phyloP scores from a whole-genome alignment of 2,888 invertebrate genomes.

The Agelastica alni region DNA sequence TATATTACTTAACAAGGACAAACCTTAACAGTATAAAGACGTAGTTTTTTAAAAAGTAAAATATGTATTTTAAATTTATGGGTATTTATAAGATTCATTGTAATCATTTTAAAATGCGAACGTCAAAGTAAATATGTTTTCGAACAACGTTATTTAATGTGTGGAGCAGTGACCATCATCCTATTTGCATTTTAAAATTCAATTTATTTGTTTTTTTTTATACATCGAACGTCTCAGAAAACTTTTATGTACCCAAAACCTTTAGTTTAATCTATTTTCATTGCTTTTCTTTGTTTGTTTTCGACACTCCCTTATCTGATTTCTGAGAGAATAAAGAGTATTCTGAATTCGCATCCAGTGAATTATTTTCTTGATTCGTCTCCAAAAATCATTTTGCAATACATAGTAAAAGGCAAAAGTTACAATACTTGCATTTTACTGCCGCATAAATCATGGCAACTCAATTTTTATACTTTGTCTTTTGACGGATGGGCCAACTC shows the following conservation, averaged over 20 bases:
- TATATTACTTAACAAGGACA: no score
- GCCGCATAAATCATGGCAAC: slow-evolving; percentile 42
- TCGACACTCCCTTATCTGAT: slow-evolving; percentile 14
- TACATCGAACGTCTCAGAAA: not conserved
- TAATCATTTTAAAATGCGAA: no score
- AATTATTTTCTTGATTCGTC: slow-evolving; percentile 16
- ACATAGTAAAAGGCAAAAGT: slow-evolving; percentile 28
- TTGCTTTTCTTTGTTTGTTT: slow-evolving; percentile 1
- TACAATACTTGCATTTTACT: slow-evolving; percentile 35
- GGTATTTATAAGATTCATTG: no score
- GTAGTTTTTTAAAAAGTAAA: no score
- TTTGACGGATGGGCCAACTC: slow-evolving; percentile 24
- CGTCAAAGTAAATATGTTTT: no score
- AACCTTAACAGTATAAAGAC: no score
- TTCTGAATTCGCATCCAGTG: slow-evolving; percentile 3
- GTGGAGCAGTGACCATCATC: no score
- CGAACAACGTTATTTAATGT: no score
- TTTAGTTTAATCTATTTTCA: slow-evolving; percentile 3
- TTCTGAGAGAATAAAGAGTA: slow-evolving; percentile 1
- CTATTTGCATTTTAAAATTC: no score
- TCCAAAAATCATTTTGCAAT: slow-evolving; percentile 21
- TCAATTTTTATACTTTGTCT: slow-evolving; percentile 45
- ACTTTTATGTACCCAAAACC: not conserved
- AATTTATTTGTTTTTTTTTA: no score
- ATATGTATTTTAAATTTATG: no score